Evolutionary conservation across 2,888 invertebrate species (phyloP).

Genomic region (Ormyrus nitidulus): DNA sequence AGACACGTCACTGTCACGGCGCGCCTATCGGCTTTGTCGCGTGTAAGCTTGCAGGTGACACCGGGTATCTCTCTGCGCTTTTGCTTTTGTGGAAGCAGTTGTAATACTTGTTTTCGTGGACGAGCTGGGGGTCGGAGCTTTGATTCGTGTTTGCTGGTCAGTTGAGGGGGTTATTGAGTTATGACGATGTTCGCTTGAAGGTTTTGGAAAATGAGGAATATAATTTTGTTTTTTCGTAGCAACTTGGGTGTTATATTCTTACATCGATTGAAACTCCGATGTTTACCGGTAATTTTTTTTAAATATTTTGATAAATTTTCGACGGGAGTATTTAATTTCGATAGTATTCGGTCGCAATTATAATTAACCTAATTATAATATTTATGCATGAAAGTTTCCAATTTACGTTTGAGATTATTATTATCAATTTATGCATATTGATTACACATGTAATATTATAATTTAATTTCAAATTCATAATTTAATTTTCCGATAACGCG

Average conservation of each 20-base stretch:
- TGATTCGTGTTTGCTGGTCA: too few species aligned
- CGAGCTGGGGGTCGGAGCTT: too few species aligned
- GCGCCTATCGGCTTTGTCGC: constrained; percentile 16
- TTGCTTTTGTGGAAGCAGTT: background rate
- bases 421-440: constrained; percentile 45
- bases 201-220: too few species aligned
- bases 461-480: constrained; percentile 33
- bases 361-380: constrained; percentile 45
- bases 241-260: too few species aligned
- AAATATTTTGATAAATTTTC: too few species aligned
- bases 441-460: constrained; percentile 47
- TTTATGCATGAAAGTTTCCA: constrained; percentile 36
- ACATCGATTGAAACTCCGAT: too few species aligned
- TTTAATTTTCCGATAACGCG: constrained; percentile 49
- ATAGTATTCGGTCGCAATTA: constrained; percentile 1
- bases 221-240: too few species aligned
- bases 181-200: too few species aligned
- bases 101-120: too few species aligned
- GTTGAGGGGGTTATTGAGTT: too few species aligned
- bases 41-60: constrained; percentile 24
- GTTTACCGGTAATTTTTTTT: too few species aligned
- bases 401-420: constrained; percentile 48
- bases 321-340: background rate
- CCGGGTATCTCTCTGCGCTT: background rate
- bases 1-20: constrained; percentile 42